These are phyloP conservation scores for Saguinus imperator DNA, from an alignment of 2,113 vertebrate genomes.

Conservation along the genomic window DNA sequence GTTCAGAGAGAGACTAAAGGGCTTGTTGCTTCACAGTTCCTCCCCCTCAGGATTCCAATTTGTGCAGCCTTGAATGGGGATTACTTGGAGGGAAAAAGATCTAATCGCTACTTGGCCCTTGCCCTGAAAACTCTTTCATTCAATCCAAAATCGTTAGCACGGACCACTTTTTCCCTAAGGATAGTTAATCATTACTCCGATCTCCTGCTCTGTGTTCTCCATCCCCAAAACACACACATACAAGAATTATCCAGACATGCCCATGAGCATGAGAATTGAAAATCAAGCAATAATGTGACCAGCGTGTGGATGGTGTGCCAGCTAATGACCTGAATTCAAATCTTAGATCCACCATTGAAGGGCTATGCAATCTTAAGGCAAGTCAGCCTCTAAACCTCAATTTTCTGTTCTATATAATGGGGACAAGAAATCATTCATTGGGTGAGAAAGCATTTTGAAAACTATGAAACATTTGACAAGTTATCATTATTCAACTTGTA, in stretches of 20 bases:
- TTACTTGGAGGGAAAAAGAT: slow-evolving; percentile 75
- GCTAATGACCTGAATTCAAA: slow-evolving; percentile 46
- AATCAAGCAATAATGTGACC: neutral
- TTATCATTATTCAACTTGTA: slow-evolving; percentile 42
- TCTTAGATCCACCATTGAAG: neutral
- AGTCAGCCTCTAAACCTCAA: neutral
- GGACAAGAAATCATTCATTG: neutral
- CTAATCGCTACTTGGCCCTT: slow-evolving; percentile 77
- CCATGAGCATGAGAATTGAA: neutral
- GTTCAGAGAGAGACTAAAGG: slow-evolving; percentile 47
- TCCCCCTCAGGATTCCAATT: slow-evolving; percentile 66
- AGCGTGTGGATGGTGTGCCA: neutral
- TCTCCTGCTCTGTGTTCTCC: slow-evolving; percentile 31
- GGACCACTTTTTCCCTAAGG: slow-evolving; percentile 65
- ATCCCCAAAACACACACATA: neutral
- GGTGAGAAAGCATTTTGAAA: slow-evolving; percentile 49
- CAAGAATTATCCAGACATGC: slow-evolving; percentile 41
- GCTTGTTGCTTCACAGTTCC: slow-evolving; percentile 48
- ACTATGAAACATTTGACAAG: slow-evolving; percentile 3
- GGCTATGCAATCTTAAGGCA: neutral
- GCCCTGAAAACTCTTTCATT: slow-evolving; percentile 78
- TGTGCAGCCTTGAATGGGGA: slow-evolving; percentile 69
- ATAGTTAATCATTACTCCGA: slow-evolving; percentile 74
- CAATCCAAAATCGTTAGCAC: slow-evolving; percentile 74
- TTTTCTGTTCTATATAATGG: neutral